Base-by-base conservation (phyloP, 2,113 vertebrate species). In the Phylloscopus whistleri region DNA sequence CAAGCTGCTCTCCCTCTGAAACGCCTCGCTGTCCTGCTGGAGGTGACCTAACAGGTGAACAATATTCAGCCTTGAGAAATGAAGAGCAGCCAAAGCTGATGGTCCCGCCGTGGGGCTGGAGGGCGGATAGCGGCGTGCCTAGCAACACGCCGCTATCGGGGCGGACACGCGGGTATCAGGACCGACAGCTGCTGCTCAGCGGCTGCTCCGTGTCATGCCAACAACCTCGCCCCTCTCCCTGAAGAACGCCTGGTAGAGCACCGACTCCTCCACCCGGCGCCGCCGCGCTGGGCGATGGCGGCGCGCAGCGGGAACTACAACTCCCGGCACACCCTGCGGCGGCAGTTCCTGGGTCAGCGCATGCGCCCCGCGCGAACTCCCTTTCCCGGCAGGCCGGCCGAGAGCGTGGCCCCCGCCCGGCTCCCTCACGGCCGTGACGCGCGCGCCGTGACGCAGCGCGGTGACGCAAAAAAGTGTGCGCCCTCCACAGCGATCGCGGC, bases 401-500 rank as follows among this genome's bases (percentile, higher is more conserved):
- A 18, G 76, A n/a, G 51, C 31, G 23, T 2, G 31, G 52, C 10
- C 11, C 10, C 11, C 31, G 21, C 1, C 33, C 31, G 16, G 1
- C 33, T 39, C 7, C 30, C 28, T 20, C 55, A 11, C 12, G 10
- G 13, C 37, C 46, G 28, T 84, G 69, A 84, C 85, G 55, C 87
- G 76, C 73, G 86, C 69, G 26, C 76, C 27, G 84, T 94, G 94
- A 94, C 94, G 89, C 82, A 70, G 85, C 80, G 55, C 48, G 94
- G 91, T 98, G 98, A 98, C 98, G 98, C 92, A 82, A 62, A 98
- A 98, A 98, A 97, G 95, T 96, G 96, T 97, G 98, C 92, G 97
- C 94, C 96, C 97, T 92, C 93, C 89, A 89, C 60, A 97, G 80
- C 77, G 68, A 93, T 93, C 74, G 92, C 93, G 89, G 97, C 91